Percentiles rank a stretch among this genome's conserved stretches.
Conservation (phyloP, 92 coral and sea anemone species). For the Phenganax stokvisi region DNA sequence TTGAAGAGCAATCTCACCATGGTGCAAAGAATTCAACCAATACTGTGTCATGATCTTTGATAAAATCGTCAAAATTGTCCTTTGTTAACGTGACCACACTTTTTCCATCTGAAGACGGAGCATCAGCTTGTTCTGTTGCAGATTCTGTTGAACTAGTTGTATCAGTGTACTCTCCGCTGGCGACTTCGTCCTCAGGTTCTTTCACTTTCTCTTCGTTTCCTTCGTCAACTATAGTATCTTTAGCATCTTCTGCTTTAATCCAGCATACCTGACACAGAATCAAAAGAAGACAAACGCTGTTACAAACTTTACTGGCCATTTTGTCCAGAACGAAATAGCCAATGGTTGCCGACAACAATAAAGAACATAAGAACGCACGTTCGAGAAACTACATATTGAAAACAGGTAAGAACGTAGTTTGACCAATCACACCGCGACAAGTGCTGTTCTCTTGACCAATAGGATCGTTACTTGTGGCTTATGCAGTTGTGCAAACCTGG, state of each 20-base stretch:
- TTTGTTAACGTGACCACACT: conserved; percentile 75
- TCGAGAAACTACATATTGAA: conserved; percentile 3
- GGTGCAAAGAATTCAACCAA: conserved; percentile 96
- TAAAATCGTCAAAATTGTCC: conserved; percentile 68
- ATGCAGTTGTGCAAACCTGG: too few relatives aligned
- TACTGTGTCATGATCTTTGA: conserved; percentile 66
- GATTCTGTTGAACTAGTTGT: not conserved
- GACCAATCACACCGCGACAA: conserved; percentile 90
- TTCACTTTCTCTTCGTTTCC: conserved; percentile 23
- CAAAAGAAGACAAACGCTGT: conserved; percentile 6
- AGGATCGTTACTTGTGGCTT: conserved; percentile 39
- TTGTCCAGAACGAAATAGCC: not conserved
- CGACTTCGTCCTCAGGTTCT: conserved; percentile 3
- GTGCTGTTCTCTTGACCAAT: conserved; percentile 72
- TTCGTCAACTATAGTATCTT: conserved; percentile 34
- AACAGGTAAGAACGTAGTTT: not conserved
- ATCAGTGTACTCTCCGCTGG: conserved; percentile 1
- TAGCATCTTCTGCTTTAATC: conserved; percentile 38
- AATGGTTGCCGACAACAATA: conserved; percentile 1
- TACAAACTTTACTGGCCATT: conserved; percentile 1
- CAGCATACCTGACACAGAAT: conserved; percentile 10
- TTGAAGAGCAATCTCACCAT: conserved; percentile 55
- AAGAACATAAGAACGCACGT: not conserved
- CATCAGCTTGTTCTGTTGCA: conserved; percentile 11
- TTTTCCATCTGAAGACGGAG: conserved; percentile 68